Percentiles rank a stretch among this genome's conserved stretches.
phyloP scores from a whole-genome alignment of 2,797 vertebrate genomes.

The Coregonus sp. region DNA sequence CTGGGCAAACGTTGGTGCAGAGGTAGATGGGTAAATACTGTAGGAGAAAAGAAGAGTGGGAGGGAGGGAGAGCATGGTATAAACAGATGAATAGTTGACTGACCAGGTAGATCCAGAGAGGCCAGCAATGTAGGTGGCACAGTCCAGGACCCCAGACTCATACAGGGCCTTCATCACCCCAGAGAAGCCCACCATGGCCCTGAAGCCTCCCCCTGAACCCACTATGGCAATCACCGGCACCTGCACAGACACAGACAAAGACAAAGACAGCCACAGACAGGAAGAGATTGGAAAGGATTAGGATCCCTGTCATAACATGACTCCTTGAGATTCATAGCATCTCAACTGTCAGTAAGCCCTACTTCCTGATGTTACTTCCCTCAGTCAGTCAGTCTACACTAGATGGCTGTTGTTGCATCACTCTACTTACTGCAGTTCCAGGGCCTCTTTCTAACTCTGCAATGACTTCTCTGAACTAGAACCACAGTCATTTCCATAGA shows the following conservation, averaged over 20 bases:
- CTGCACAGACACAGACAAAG: conserved; percentile 62
- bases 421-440: conserved; percentile 13
- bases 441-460: background rate
- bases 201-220: conserved; percentile 95
- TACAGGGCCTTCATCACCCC: conserved; percentile 96
- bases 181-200: conserved; percentile 94
- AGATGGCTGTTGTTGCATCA: conserved; percentile 34
- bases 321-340: background rate
- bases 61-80: background rate
- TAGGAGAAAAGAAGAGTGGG: background rate
- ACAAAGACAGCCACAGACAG: conserved; percentile 7
- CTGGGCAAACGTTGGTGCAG: background rate
- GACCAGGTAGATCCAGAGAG: conserved; percentile 97
- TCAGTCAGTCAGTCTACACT: background rate
- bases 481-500: background rate
- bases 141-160: conserved; percentile 93
- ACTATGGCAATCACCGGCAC: conserved; percentile 93
- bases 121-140: conserved; percentile 90
- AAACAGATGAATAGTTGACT: conserved; percentile 34
- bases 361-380: background rate
- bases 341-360: background rate
- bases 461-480: conserved; percentile 15
- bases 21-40: background rate
- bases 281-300: background rate
- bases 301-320: background rate